Evolutionary conservation across 2,113 vertebrate genomes (phyloP), one percentile per base, ranked within the genome.

Genomic region (Notothenia coriiceps): DNA sequence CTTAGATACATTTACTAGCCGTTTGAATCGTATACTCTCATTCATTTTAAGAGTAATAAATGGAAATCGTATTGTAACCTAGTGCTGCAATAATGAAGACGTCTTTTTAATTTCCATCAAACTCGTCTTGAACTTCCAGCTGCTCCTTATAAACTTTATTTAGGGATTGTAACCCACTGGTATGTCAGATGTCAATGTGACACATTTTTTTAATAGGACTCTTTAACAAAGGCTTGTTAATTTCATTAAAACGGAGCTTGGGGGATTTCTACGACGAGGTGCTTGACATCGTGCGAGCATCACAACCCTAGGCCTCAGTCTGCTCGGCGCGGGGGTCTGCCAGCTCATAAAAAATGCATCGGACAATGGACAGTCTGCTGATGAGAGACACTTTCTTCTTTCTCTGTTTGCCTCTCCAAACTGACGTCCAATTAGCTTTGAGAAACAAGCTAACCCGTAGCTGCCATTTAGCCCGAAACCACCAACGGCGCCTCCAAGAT

Each of bases 391-490:
- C 80, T 84, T 79, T 69, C 67, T 70, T 87, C 86, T 70, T 20
- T 69, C 77, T 84, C 68, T 65, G 74, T 88, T 86, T 79, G 79
- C 79, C 75, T 90, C 83, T 85, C 52, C 79, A 82, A 86, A 76
- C 78, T 85, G 82, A 80, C 68, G 84, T 88, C 93, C 94, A 94
- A 94, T 95, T 94, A 95, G 89, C 87, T 78, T 79, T 79, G 90
- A 92, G 90, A 87, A 93, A 90, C 89, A 81, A 70, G 88, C 85
- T 73, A 88, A 89, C 77, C 68, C 70, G 4, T 84, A 51, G 67
- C 83, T 91, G 89, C 86, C 87, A 88, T 92, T 94, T 91, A 86
- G 77, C 85, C 82, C 79, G 33, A 22, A 88, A 88, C 85, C 90
- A 86, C 93, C 90, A 84, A 54, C 90, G 40, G 92, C 57, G 88